Percentiles rank a stretch among this genome's conserved stretches.
Evolutionary conservation across 2,113 vertebrate species (phyloP).

Genomic region (Hipposideros armiger): DNA sequence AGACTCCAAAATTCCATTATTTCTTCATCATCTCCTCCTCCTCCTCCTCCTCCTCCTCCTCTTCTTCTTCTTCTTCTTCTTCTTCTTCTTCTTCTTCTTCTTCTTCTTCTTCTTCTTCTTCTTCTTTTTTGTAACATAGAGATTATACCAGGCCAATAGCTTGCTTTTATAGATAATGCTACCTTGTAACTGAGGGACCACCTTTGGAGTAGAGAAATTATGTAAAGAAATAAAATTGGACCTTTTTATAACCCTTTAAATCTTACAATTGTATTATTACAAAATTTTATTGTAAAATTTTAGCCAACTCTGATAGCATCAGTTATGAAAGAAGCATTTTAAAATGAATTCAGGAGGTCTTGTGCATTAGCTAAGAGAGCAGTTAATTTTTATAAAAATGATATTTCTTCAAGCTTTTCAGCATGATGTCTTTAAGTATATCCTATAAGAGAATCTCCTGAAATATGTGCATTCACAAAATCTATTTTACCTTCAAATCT

Average conservation of each 20-base stretch:
- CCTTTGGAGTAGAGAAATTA: slow-evolving; percentile 7
- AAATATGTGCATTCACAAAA: slow-evolving; percentile 52
- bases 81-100: too few relatives aligned
- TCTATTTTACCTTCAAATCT: slow-evolving; percentile 64
- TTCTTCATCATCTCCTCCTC: too few relatives aligned
- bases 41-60: too few relatives aligned
- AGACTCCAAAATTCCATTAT: not conserved
- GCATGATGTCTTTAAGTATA: slow-evolving; percentile 54
- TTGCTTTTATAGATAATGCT: slow-evolving; percentile 25
- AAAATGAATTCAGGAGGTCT: slow-evolving; percentile 53
- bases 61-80: too few relatives aligned
- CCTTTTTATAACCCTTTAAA: slow-evolving; percentile 43
- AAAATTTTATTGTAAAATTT: slow-evolving; percentile 61
- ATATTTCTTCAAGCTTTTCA: slow-evolving; percentile 65
- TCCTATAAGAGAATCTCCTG: slow-evolving; percentile 28
- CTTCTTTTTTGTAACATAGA: not conserved
- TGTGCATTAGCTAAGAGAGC: slow-evolving; percentile 25
- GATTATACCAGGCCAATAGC: not conserved
- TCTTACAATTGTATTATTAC: slow-evolving; percentile 1
- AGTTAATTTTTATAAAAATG: slow-evolving; percentile 74
- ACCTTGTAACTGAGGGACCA: not conserved
- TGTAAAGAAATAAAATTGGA: slow-evolving; percentile 38
- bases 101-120: not conserved
- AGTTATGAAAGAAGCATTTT: slow-evolving; percentile 41
- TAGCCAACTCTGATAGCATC: slow-evolving; percentile 32